phyloP scores from a whole-genome alignment of 2,797 vertebrate genomes.

The Silurus lanzhouensis region DNA sequence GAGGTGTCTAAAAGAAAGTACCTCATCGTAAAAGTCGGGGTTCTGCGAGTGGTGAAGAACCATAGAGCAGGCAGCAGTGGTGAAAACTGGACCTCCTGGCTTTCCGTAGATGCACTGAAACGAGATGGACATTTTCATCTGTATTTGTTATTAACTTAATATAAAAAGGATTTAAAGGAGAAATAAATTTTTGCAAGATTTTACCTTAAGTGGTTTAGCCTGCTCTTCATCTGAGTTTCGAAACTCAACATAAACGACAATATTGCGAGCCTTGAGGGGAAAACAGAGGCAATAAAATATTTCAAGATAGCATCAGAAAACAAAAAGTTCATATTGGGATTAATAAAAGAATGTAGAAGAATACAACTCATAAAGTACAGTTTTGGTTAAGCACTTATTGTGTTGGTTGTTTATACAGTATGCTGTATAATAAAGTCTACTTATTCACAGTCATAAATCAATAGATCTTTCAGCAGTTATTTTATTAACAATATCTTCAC shows the following conservation, averaged over 20 bases:
- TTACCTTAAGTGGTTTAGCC: constrained; percentile 89
- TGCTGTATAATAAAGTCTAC: neutral
- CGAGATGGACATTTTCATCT: neutral
- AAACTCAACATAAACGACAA: constrained; percentile 92
- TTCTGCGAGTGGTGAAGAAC: constrained; percentile 97
- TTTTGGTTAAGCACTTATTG: neutral
- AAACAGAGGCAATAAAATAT: neutral
- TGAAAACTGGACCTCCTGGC: constrained; percentile 89
- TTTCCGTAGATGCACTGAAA: constrained; percentile 95
- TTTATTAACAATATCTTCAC: neutral
- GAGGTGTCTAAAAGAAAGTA: constrained; percentile 57
- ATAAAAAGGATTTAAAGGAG: neutral
- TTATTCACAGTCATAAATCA: neutral
- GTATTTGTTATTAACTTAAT: neutral
- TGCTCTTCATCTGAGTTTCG: constrained; percentile 91
- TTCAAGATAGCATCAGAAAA: neutral
- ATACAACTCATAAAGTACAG: neutral
- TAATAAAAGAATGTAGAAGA: neutral
- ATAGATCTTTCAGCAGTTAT: neutral
- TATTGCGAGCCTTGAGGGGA: constrained; percentile 89
- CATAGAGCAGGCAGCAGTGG: constrained; percentile 82
- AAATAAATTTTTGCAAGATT: constrained; percentile 22
- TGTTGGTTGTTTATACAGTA: neutral
- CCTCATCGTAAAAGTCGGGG: constrained; percentile 98
- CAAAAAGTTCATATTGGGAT: neutral